Conservation (phyloP, 2,888 invertebrate genomes). For the Athripsodes cinereus region DNA sequence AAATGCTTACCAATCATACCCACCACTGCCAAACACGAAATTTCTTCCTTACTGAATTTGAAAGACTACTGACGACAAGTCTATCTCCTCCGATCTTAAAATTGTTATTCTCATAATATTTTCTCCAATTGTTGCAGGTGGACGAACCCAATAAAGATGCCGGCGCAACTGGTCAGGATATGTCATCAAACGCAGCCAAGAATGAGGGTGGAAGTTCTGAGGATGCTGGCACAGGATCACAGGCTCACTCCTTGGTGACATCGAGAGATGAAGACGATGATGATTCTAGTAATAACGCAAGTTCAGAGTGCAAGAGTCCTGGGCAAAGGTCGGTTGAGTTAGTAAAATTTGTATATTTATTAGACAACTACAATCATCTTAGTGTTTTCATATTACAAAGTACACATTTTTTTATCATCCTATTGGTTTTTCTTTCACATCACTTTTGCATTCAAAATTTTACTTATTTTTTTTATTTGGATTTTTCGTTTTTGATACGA, state of each 20-base stretch:
- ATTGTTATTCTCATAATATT: too few relatives aligned
- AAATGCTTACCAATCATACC: too few relatives aligned
- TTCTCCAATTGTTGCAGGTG: conserved; percentile 35
- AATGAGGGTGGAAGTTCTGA: conserved; percentile 40
- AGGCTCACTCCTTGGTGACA: conserved; percentile 54
- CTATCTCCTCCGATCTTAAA: too few relatives aligned
- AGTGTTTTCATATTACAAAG: too few relatives aligned
- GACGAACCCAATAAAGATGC: conserved; percentile 35
- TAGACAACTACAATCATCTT: too few relatives aligned
- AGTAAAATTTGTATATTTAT: neutral
- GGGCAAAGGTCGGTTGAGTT: conserved; percentile 53
- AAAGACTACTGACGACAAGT: too few relatives aligned
- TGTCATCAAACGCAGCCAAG: conserved; percentile 32
- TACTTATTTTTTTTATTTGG: neutral
- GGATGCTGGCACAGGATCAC: conserved; percentile 32
- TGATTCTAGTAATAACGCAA: conserved; percentile 62
- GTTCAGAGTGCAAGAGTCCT: conserved; percentile 64
- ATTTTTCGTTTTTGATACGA: neutral
- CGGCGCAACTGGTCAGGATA: neutral
- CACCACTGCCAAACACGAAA: too few relatives aligned
- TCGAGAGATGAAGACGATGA: conserved; percentile 61
- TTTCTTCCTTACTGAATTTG: too few relatives aligned
- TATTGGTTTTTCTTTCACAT: too few relatives aligned
- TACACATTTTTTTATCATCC: too few relatives aligned
- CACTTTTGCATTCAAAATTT: neutral